A percentile compares a stretch with the other conserved stretches of the same genome.
Conservation (phyloP, 2,113 vertebrate species). For the Cololabis saira region DNA sequence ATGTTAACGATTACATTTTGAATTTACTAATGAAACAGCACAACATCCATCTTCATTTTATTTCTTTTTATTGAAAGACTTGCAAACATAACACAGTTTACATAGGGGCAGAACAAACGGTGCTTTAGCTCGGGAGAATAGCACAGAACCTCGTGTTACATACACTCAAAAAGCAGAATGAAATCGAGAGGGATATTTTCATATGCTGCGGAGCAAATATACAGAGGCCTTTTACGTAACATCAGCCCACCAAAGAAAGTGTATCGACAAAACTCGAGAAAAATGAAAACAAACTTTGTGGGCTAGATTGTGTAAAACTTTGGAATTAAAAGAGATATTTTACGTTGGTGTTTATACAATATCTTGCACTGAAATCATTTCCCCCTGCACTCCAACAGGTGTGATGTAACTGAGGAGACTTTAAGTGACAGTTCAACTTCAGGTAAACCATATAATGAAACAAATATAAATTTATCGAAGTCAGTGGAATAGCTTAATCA, state of each 20-base stretch:
- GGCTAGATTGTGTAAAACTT: slow-evolving; percentile 12
- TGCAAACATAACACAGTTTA: slow-evolving; percentile 74
- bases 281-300: slow-evolving; percentile 23
- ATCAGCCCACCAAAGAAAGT: slow-evolving; percentile 29
- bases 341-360: slow-evolving; percentile 40
- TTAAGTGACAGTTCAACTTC: slow-evolving; percentile 38
- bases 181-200: slow-evolving; percentile 31
- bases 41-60: not conserved
- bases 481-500: slow-evolving; percentile 15
- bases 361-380: slow-evolving; percentile 18
- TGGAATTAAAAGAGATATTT: not conserved
- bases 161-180: slow-evolving; percentile 46
- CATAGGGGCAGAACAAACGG: slow-evolving; percentile 59
- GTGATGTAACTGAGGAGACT: slow-evolving; percentile 32
- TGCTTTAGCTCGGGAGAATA: slow-evolving; percentile 52
- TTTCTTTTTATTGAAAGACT: slow-evolving; percentile 78
- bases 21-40: not conserved
- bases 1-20: too few relatives aligned
- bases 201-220: slow-evolving; percentile 43
- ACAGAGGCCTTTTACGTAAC: slow-evolving; percentile 32
- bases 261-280: slow-evolving; percentile 37
- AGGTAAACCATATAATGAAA: slow-evolving; percentile 32
- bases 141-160: slow-evolving; percentile 54
- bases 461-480: slow-evolving; percentile 30
- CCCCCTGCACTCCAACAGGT: not conserved